A percentile compares a stretch with the other conserved stretches of the same genome.
phyloP scores from a whole-genome alignment of 1,140 invertebrate species.

The Ridgeia piscesae region DNA sequence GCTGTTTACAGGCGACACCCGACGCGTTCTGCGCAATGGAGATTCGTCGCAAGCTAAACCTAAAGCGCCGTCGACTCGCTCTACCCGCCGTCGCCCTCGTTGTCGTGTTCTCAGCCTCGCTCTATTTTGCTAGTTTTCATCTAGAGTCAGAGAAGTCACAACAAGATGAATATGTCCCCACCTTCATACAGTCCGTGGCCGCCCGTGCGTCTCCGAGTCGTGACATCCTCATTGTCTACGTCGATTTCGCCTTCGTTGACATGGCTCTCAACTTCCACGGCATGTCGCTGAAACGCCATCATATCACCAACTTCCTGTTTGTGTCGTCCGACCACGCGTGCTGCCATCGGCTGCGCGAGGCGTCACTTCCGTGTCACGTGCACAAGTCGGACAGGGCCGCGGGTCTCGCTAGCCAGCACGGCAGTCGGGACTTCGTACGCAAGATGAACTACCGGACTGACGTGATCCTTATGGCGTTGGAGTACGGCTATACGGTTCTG shows the following conservation, averaged over 20 bases:
- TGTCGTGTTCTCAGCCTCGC: background rate
- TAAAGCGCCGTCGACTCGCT: background rate
- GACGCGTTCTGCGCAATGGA: background rate
- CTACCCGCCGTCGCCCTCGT: background rate
- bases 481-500: conserved; percentile 14
- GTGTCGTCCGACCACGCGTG: background rate
- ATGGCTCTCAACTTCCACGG: conserved; percentile 28
- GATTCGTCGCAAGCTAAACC: background rate
- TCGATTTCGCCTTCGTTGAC: conserved; percentile 20
- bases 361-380: conserved; percentile 14
- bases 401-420: conserved; percentile 14
- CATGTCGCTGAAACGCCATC: background rate
- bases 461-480: conserved; percentile 26
- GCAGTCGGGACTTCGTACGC: conserved; percentile 8
- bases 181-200: background rate
- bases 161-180: background rate
- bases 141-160: background rate
- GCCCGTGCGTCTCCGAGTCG: background rate
- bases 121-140: background rate
- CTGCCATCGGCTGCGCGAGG: background rate
- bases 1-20: background rate
- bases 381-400: conserved; percentile 20
- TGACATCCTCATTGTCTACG: conserved; percentile 22
- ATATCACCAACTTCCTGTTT: conserved; percentile 21
- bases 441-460: conserved; percentile 28